Conservation (phyloP, 2,113 vertebrate species). For the Prietella phreatophila region DNA sequence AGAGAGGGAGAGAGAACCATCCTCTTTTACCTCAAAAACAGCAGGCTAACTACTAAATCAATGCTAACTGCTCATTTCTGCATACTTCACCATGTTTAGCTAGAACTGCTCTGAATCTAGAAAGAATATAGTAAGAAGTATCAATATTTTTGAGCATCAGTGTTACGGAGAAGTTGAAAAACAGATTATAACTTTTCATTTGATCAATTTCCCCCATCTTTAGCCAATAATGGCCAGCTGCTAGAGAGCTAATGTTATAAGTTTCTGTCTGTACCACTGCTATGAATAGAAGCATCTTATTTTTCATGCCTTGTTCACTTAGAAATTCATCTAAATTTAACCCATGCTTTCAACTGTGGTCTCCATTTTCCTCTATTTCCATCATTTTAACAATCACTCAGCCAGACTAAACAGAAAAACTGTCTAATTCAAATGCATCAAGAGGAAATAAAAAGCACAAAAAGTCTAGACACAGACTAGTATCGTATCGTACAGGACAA, state of each 20-base stretch:
- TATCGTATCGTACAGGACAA: constrained; percentile 19
- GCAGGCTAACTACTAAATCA: not conserved
- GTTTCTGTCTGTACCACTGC: not conserved
- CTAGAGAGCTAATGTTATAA: not conserved
- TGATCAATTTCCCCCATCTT: not conserved
- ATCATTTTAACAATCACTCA: constrained; percentile 8
- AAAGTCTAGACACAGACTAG: not conserved
- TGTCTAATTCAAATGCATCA: not conserved
- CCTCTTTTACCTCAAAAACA: not conserved
- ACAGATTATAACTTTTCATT: not conserved
- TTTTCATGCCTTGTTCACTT: not conserved
- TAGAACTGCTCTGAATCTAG: not conserved
- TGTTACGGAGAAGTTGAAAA: not conserved
- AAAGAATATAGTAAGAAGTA: not conserved
- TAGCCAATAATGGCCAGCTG: not conserved
- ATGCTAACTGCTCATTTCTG: not conserved
- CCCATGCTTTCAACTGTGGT: not conserved
- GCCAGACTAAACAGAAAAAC: constrained; percentile 6
- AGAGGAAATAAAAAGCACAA: constrained; percentile 8
- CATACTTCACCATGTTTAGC: not conserved
- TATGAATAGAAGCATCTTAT: not conserved
- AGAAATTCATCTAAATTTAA: constrained; percentile 19
- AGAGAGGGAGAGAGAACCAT: not conserved
- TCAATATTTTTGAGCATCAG: not conserved
- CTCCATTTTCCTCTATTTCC: constrained; percentile 6